Conservation (phyloP, 2,888 invertebrate genomes). For the Meteorus cinctellus region DNA sequence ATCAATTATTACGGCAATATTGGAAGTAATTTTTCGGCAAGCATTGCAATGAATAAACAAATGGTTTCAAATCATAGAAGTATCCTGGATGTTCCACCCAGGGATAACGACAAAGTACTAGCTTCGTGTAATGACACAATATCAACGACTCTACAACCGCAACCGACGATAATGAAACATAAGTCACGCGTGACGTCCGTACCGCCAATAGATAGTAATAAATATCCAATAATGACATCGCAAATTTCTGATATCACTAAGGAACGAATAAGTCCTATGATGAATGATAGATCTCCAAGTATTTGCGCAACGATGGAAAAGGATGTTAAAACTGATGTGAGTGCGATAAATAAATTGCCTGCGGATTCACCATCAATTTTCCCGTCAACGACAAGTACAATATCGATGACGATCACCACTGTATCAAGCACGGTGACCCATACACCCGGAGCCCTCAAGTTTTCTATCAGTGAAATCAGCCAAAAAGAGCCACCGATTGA, state of each 20-base stretch:
- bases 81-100: slow-evolving; percentile 50
- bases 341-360: not conserved
- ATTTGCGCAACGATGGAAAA: not conserved
- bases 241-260: not conserved
- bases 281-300: not conserved
- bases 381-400: slow-evolving; percentile 2
- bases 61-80: slow-evolving; percentile 52
- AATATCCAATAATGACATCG: not conserved
- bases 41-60: slow-evolving; percentile 23
- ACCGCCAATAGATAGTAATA: not conserved
- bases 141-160: not conserved
- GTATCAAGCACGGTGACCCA: slow-evolving; percentile 56
- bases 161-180: not conserved
- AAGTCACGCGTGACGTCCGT: not conserved
- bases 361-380: not conserved
- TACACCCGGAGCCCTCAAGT: slow-evolving; percentile 61
- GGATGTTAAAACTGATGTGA: slow-evolving; percentile 9
- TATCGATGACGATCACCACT: not conserved
- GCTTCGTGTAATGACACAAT: slow-evolving; percentile 48
- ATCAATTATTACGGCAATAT: slow-evolving; percentile 54
- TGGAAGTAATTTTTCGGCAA: slow-evolving; percentile 42
- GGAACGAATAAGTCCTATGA: slow-evolving; percentile 17
- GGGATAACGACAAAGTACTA: slow-evolving; percentile 55
- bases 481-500: slow-evolving; percentile 57
- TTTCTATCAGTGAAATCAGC: slow-evolving; percentile 60